Evolutionary conservation across 1,140 invertebrate species (phyloP), one percentile per base, ranked within the genome.

Genomic region (Heterodera carotae): DNA sequence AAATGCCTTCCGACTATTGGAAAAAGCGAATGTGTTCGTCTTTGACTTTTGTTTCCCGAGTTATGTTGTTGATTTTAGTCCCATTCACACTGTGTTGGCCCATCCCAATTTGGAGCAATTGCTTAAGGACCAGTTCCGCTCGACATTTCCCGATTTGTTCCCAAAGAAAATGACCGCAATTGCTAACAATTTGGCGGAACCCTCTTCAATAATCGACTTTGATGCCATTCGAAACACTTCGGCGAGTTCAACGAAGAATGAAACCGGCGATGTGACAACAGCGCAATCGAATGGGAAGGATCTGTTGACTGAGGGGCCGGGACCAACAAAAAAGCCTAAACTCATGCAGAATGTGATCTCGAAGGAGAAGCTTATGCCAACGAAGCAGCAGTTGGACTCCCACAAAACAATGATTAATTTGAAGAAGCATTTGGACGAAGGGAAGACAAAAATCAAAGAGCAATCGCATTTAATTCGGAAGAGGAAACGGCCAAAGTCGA

Each of bases 71-170:
- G n/a, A 33, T 53, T 77, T 80, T 33, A 79, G 78, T 59, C 78
- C 80, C 36, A 69, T 79, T 22, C 25, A 34, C 10, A 4, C 27
- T 25, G 79, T 81, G 12, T 48, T 81, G 22, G 68, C 10, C 33
- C 70, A 81, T 43, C n/a, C 18, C 0, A 79, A 69, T 64, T 64
- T 79, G 12, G 78, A 79, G 18, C 39, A 60, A 39, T 15, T 29
- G 4, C 39, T 79, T 7, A 64, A 69, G 39, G 78, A 79, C n/a
- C 43, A 69, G n/a, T 81, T 79, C n/a, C 78, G 78, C 8, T 31
- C 39, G 33, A 81, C 69, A 2, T 81, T 80, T 27, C 70, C 69
- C 22, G 78, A 80, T n/a, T 67, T 76, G 22, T 76, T 76, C 18
- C 75, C 75, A n/a, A 66, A 48, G 36, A 66, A 69, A 27, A 18